A percentile compares a stretch with the other conserved stretches of the same genome.
phyloP scores from a whole-genome alignment of 1,140 invertebrate genomes.

The roundworm (Caenorhabditis elegans) region DNA sequence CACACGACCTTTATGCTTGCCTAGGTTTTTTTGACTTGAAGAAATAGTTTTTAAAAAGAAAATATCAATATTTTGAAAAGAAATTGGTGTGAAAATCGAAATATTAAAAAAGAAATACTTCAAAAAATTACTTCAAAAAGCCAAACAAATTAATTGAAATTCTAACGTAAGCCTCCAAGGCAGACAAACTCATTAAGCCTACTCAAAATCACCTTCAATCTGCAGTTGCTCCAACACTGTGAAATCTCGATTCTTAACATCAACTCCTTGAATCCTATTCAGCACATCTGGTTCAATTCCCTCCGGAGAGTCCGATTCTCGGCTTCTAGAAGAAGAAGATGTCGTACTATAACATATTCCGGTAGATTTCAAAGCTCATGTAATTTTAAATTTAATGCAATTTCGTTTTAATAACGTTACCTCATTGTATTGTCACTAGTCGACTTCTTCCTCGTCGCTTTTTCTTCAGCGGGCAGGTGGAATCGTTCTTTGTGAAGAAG shows the following conservation, averaged over 20 bases:
- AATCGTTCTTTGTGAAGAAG: conserved; percentile 6
- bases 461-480: neutral
- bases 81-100: too few species aligned
- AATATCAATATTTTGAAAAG: too few species aligned
- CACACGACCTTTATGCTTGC: too few species aligned
- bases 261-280: conserved; percentile 5
- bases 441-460: neutral
- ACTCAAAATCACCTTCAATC: conserved; percentile 56
- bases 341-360: neutral
- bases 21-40: too few species aligned
- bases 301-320: neutral
- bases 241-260: neutral
- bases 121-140: too few species aligned
- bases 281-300: neutral
- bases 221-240: conserved; percentile 57
- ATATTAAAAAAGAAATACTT: too few species aligned
- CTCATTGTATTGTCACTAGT: conserved; percentile 4
- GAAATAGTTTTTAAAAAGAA: too few species aligned
- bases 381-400: neutral
- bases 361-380: neutral
- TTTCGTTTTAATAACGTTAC: too few species aligned
- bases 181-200: too few species aligned
- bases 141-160: too few species aligned
- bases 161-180: too few species aligned
- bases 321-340: conserved; percentile 28